Percentiles rank a stretch among this genome's conserved stretches.
These are phyloP conservation scores for Latrodectus elegans DNA, from an alignment of 2,888 invertebrate genomes.

Conservation along the genomic window DNA sequence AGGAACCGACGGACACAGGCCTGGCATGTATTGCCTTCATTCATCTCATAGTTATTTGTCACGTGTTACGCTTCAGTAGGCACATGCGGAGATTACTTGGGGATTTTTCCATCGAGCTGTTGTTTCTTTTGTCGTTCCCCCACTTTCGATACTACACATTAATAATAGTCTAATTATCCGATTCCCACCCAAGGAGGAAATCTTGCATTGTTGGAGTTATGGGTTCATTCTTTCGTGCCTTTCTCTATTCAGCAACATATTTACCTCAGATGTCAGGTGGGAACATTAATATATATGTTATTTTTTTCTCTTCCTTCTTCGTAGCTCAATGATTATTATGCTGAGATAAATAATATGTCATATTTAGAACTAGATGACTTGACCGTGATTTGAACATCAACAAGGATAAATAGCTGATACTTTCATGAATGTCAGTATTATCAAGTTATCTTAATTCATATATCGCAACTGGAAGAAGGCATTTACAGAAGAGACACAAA, in stretches of 20 bases:
- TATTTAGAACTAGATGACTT: too few species aligned
- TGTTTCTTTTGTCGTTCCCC: conserved; percentile 14
- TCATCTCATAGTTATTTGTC: conserved; percentile 61
- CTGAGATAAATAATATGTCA: too few species aligned
- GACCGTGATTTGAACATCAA: too few species aligned
- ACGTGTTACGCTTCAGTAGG: conserved; percentile 37
- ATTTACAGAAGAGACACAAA: too few species aligned
- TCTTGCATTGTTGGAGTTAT: conserved; percentile 25
- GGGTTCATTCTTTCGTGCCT: conserved; percentile 23
- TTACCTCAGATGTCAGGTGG: conserved; percentile 27
- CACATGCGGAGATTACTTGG: conserved; percentile 47
- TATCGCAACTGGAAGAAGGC: too few species aligned
- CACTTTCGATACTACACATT: conserved; percentile 53
- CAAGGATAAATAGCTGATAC: too few species aligned
- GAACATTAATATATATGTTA: conserved; percentile 18
- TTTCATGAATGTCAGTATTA: too few species aligned
- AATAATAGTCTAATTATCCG: conserved; percentile 54
- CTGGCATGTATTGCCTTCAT: conserved; percentile 44
- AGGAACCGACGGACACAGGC: conserved; percentile 41
- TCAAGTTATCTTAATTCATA: too few species aligned
- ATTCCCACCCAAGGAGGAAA: conserved; percentile 18
- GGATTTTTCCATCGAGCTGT: conserved; percentile 33
- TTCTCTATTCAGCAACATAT: conserved; percentile 30
- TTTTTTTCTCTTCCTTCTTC: not conserved
- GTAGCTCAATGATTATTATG: not conserved